Conservation (phyloP, 2,113 vertebrate species). For the Platanista minor region DNA sequence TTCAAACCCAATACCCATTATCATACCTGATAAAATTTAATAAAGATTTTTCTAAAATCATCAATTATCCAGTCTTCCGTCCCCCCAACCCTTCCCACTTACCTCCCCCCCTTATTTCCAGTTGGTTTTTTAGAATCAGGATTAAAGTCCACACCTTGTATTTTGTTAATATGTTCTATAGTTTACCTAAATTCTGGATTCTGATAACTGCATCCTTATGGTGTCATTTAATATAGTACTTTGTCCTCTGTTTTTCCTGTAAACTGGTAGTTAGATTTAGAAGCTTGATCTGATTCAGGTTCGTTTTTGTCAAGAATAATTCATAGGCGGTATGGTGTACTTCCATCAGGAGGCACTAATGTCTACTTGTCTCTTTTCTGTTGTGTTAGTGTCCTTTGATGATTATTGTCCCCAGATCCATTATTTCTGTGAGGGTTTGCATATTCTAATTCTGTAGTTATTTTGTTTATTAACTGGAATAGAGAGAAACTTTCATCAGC, state of each 20-base stretch:
- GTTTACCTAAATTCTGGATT: conserved; percentile 19
- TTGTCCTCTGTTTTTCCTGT: neutral
- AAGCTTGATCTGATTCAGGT: neutral
- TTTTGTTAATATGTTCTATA: neutral
- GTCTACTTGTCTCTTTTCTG: neutral
- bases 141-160: neutral
- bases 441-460: neutral
- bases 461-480: neutral
- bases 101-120: neutral
- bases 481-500: neutral
- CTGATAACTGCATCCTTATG: neutral
- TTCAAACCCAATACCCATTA: neutral
- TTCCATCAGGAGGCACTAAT: neutral
- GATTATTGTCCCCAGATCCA: neutral
- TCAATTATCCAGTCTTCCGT: neutral
- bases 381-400: neutral
- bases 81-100: neutral
- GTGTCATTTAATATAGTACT: neutral
- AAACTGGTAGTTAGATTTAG: neutral
- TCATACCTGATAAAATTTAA: neutral
- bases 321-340: neutral
- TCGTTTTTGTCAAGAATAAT: neutral
- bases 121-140: neutral
- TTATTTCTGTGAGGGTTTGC: neutral
- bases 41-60: conserved; percentile 2